phyloP scores from a whole-genome alignment of 2,797 vertebrate genomes.

The Siniperca scherzeri region DNA sequence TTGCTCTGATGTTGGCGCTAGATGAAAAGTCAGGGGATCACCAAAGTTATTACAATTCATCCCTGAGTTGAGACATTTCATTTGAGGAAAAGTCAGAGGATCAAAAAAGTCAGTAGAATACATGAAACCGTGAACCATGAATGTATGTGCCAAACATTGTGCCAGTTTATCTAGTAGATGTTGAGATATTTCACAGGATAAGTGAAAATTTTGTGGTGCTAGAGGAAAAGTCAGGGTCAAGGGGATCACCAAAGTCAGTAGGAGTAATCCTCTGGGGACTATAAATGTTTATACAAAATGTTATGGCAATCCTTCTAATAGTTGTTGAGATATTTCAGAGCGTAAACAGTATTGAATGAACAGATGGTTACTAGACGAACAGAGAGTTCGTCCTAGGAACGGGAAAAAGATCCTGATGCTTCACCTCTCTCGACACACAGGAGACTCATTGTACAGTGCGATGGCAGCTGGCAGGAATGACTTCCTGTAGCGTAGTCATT shows the following conservation, averaged over 20 bases:
- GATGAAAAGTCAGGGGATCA: too few species aligned
- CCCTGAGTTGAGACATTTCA: too few species aligned
- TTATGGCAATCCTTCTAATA: background rate
- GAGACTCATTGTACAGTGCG: background rate
- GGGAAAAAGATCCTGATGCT: background rate
- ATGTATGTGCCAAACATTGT: background rate
- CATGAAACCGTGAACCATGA: background rate
- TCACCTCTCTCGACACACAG: background rate
- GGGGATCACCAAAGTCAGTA: background rate
- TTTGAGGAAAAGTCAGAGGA: too few species aligned
- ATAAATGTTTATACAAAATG: background rate
- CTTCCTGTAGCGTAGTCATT: background rate
- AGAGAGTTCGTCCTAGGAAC: background rate
- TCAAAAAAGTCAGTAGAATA: too few species aligned
- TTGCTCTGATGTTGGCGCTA: too few species aligned
- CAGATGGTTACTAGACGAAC: background rate
- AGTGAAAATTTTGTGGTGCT: background rate
- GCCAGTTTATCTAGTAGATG: background rate
- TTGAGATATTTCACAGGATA: background rate
- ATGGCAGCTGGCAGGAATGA: slow-evolving; percentile 1
- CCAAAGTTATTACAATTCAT: too few species aligned
- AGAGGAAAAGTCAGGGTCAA: background rate
- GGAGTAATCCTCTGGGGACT: background rate
- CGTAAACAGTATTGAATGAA: too few species aligned
- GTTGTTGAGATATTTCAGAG: too few species aligned